Conservation (phyloP, 2,888 invertebrate species). For the Zygaena filipendulae region DNA sequence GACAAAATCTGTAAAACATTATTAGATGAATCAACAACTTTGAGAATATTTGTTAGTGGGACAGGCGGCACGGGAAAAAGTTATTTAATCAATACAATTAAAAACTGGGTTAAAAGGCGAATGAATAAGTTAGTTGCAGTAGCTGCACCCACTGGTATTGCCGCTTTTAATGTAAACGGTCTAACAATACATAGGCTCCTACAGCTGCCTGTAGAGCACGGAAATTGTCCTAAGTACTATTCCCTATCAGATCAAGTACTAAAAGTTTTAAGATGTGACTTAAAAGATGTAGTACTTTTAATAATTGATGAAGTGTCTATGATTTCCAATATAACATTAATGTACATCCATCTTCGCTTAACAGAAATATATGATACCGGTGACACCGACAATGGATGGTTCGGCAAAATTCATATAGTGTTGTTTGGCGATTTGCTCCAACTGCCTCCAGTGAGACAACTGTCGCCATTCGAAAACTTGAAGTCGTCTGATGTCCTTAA, state of each 20-base stretch:
- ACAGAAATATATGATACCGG: slow-evolving; percentile 3
- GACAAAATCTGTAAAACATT: slow-evolving; percentile 12
- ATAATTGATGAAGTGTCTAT: slow-evolving; percentile 21
- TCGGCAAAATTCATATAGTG: slow-evolving; percentile 1
- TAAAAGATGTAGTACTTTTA: slow-evolving; percentile 18
- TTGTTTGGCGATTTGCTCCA: slow-evolving; percentile 2
- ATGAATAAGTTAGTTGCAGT: slow-evolving; percentile 18
- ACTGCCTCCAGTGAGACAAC: slow-evolving; percentile 1
- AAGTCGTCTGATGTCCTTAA: slow-evolving; percentile 1
- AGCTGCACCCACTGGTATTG: slow-evolving; percentile 23
- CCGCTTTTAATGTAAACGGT: slow-evolving; percentile 23
- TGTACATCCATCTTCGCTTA: slow-evolving; percentile 20
- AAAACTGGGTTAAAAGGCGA: slow-evolving; percentile 16
- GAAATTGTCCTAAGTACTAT: slow-evolving; percentile 20
- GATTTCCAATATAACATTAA: slow-evolving; percentile 10
- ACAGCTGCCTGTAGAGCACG: slow-evolving; percentile 24
- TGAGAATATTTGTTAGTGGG: slow-evolving; percentile 16
- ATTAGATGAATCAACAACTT: slow-evolving; percentile 7
- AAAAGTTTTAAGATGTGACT: slow-evolving; percentile 13
- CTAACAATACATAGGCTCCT: slow-evolving; percentile 22
- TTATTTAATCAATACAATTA: slow-evolving; percentile 18
- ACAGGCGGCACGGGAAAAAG: slow-evolving; percentile 21
- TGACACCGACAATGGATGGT: slow-evolving; percentile 1
- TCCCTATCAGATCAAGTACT: slow-evolving; percentile 16
- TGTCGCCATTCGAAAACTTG: slow-evolving; percentile 1